Percentiles rank a stretch among this genome's conserved stretches.
phyloP scores from a whole-genome alignment of 2,888 invertebrate species.

The Drosophila dives region DNA sequence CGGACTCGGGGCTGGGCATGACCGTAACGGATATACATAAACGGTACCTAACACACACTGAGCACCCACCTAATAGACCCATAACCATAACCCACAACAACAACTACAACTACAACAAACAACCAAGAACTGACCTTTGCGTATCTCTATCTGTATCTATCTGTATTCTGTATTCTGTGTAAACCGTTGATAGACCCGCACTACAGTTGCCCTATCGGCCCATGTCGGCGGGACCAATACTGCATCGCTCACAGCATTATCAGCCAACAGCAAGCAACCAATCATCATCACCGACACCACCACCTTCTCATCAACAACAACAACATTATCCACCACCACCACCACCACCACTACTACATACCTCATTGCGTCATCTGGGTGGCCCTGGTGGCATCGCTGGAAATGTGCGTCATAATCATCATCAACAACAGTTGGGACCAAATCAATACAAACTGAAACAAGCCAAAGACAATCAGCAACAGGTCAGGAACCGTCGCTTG shows the following conservation, averaged over 20 bases:
- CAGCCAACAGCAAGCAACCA: slow-evolving; percentile 68
- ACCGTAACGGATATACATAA: slow-evolving; percentile 91
- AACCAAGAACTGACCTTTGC: slow-evolving; percentile 52
- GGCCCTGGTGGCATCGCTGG: slow-evolving; percentile 65
- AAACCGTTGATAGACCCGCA: slow-evolving; percentile 80
- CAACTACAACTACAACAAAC: slow-evolving; percentile 18
- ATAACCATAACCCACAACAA: slow-evolving; percentile 4
- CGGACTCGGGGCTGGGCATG: slow-evolving; percentile 97
- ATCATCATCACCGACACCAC: slow-evolving; percentile 64
- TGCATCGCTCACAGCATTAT: slow-evolving; percentile 84
- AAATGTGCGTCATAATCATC: slow-evolving; percentile 56
- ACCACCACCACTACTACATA: slow-evolving; percentile 59
- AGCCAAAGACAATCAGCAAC: slow-evolving; percentile 82
- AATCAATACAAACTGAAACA: slow-evolving; percentile 70
- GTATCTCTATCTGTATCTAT: slow-evolving; percentile 40
- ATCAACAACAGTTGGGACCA: slow-evolving; percentile 66
- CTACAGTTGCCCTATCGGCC: slow-evolving; percentile 85
- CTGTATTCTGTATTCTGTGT: slow-evolving; percentile 35
- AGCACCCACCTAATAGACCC: slow-evolving; percentile 49
- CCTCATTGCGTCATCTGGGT: slow-evolving; percentile 84
- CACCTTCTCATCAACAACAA: slow-evolving; percentile 39
- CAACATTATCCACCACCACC: slow-evolving; percentile 53
- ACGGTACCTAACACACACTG: slow-evolving; percentile 86
- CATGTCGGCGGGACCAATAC: slow-evolving; percentile 85
- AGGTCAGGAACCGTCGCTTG: slow-evolving; percentile 72